Evolutionary conservation across 2,888 invertebrate genomes (phyloP).

Genomic region (Linnaemya tessellans): DNA sequence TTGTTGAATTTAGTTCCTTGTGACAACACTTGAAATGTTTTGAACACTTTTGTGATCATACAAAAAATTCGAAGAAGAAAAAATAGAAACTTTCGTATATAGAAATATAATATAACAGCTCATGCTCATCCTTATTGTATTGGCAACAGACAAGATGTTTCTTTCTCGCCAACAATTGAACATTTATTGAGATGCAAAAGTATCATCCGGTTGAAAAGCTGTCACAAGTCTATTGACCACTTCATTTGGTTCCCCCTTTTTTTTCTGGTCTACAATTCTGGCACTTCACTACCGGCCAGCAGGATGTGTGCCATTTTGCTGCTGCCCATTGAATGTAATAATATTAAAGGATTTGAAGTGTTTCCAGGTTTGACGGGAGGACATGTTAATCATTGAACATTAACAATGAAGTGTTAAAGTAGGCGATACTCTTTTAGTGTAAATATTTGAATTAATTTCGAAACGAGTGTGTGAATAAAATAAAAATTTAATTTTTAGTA

Average conservation of each 20-base stretch:
- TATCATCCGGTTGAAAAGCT: slow-evolving; percentile 56
- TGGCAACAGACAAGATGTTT: slow-evolving; percentile 67
- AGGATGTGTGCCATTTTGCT: slow-evolving; percentile 49
- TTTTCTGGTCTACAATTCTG: slow-evolving; percentile 29
- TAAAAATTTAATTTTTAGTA: too few species aligned
- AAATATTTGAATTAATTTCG: slow-evolving; percentile 31
- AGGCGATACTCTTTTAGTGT: slow-evolving; percentile 16
- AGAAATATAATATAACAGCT: not conserved
- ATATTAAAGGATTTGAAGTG: slow-evolving; percentile 44
- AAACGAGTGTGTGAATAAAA: too few species aligned
- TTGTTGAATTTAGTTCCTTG: slow-evolving; percentile 32
- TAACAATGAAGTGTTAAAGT: slow-evolving; percentile 12
- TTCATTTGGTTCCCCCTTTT: slow-evolving; percentile 19
- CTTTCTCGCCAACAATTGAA: slow-evolving; percentile 75
- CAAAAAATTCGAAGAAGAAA: not conserved
- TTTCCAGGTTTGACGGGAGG: slow-evolving; percentile 38
- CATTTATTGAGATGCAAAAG: slow-evolving; percentile 69
- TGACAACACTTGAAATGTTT: slow-evolving; percentile 56
- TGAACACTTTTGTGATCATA: slow-evolving; percentile 44
- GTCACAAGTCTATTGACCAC: slow-evolving; percentile 62
- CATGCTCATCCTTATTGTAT: slow-evolving; percentile 51
- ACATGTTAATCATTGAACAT: slow-evolving; percentile 36
- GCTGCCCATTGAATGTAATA: not conserved
- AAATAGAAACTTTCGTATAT: not conserved
- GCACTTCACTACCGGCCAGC: slow-evolving; percentile 36